phyloP scores from a whole-genome alignment of 2,888 invertebrate genomes.

The Crocallis elinguaria region DNA sequence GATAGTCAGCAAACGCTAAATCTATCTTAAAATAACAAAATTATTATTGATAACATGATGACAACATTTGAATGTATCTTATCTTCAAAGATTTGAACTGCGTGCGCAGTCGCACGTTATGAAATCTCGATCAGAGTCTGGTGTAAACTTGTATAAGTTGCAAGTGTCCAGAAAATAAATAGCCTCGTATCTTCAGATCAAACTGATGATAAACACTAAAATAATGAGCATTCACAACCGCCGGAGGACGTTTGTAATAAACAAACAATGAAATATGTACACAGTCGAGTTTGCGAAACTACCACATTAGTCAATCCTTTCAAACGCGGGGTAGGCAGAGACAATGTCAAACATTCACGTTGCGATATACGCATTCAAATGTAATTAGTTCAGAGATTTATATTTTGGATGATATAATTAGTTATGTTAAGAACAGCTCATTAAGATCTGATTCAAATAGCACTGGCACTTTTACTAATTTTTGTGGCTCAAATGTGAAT shows the following conservation, averaged over 20 bases:
- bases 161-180: constrained; percentile 33
- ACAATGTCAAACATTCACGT: constrained; percentile 42
- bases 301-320: constrained; percentile 45
- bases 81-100: not conserved
- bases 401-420: constrained; percentile 17
- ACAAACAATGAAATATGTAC: constrained; percentile 47
- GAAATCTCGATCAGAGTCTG: constrained; percentile 34
- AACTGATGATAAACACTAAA: constrained; percentile 44
- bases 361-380: constrained; percentile 26
- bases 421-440: not conserved
- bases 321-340: constrained; percentile 32
- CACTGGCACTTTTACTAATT: constrained; percentile 3
- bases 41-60: not conserved
- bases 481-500: constrained; percentile 4
- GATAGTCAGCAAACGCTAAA: too few species aligned
- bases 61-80: not conserved
- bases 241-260: constrained; percentile 24
- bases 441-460: not conserved
- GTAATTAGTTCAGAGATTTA: constrained; percentile 18
- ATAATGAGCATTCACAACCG: constrained; percentile 38
- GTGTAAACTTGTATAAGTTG: constrained; percentile 29
- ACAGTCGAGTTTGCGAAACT: constrained; percentile 48
- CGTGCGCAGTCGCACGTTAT: constrained; percentile 7
- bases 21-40: too few species aligned
- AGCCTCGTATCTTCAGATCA: constrained; percentile 27